A percentile compares a stretch with the other conserved stretches of the same genome.
Conservation (phyloP, 2,797 vertebrate genomes). For the Pangasius macronema region DNA sequence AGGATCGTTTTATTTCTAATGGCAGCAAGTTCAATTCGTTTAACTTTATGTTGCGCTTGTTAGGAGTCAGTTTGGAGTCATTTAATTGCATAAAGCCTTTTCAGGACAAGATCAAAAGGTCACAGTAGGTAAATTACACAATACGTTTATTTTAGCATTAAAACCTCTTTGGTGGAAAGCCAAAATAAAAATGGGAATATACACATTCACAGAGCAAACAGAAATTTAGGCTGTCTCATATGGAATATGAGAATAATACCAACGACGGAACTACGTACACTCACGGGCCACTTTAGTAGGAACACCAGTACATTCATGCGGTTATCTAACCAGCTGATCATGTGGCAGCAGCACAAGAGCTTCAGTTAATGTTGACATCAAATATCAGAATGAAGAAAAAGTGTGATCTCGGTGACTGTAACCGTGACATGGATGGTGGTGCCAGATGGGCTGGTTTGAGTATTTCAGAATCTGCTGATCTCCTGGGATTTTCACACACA, state of each 20-base stretch:
- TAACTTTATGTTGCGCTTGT: neutral
- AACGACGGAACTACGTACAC: neutral
- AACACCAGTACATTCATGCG: neutral
- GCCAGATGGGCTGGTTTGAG: neutral
- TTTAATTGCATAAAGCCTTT: constrained; percentile 29
- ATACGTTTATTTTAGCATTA: constrained; percentile 43
- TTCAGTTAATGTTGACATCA: neutral
- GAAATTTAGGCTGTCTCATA: constrained; percentile 44
- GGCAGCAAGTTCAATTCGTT: neutral
- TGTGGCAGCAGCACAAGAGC: neutral
- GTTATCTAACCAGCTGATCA: neutral
- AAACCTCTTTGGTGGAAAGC: constrained; percentile 48
- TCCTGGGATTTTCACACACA: neutral
- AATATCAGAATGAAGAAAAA: neutral
- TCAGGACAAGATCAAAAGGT: constrained; percentile 27
- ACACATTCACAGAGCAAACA: constrained; percentile 53
- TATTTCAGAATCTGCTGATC: neutral
- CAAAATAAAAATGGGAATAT: neutral
- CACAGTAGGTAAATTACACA: constrained; percentile 25
- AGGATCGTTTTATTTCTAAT: constrained; percentile 16
- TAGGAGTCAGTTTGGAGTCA: constrained; percentile 4
- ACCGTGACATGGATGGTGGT: neutral
- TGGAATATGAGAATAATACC: neutral
- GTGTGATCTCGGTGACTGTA: neutral
- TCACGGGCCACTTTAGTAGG: neutral